A percentile compares a stretch with the other conserved stretches of the same genome.
Conservation (phyloP, 2,113 vertebrate genomes). For the Perognathus longimembris region DNA sequence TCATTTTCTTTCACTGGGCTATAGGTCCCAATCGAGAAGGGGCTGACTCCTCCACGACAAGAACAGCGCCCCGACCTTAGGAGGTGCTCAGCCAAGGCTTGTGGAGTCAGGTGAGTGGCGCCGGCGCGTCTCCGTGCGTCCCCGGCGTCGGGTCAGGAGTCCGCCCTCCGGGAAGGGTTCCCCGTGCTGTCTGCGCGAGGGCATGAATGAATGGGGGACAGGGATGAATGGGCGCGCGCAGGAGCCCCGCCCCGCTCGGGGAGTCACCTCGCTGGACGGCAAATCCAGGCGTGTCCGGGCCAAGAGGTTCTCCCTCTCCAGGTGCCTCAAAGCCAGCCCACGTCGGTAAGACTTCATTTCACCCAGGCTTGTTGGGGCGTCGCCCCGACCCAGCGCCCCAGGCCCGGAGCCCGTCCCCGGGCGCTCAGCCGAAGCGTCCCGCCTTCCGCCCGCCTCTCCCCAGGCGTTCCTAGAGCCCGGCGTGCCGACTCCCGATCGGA, state of each 20-base stretch:
- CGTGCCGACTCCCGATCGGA: background rate
- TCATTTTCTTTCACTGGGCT: background rate
- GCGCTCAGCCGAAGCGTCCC: background rate
- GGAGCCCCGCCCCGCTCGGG: background rate
- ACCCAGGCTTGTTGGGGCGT: background rate
- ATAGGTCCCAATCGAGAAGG: background rate
- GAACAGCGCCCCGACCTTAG: background rate
- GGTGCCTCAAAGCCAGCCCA: background rate
- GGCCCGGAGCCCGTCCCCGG: background rate
- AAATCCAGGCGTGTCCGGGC: background rate
- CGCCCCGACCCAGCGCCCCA: background rate
- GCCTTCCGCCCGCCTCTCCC: background rate
- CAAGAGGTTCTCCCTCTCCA: background rate
- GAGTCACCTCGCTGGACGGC: background rate
- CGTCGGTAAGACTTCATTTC: background rate
- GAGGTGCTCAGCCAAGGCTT: background rate
- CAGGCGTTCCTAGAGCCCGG: background rate
- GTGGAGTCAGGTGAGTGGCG: background rate
- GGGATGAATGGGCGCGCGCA: background rate
- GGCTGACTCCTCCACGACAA: background rate
- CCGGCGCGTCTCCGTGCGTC: background rate
- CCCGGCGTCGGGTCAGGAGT: background rate
- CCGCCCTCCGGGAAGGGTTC: background rate
- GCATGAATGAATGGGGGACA: background rate
- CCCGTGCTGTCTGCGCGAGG: background rate